These are phyloP conservation scores for Macrobrachium nipponense DNA, from an alignment of 1,140 invertebrate genomes.

Conservation along the genomic window DNA sequence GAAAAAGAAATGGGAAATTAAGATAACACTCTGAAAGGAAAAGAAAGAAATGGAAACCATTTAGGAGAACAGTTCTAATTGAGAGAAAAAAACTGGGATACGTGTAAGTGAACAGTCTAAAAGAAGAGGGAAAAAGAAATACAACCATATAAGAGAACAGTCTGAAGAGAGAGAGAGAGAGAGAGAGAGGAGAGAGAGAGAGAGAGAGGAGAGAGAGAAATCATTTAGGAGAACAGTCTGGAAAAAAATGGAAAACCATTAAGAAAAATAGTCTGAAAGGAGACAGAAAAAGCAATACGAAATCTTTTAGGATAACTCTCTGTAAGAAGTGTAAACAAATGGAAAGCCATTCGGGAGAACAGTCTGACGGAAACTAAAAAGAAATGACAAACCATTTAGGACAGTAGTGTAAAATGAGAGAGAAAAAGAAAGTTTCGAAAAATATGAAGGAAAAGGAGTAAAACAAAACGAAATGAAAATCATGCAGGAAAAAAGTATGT, in stretches of 20 bases:
- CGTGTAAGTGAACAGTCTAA: neutral
- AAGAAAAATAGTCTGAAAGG: neutral
- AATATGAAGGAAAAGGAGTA: neutral
- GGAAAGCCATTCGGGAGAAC: neutral
- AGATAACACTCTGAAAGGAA: neutral
- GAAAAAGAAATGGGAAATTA: neutral
- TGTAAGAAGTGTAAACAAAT: neutral
- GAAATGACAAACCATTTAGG: neutral
- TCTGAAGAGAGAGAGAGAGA: conserved; percentile 22
- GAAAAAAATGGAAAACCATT: neutral
- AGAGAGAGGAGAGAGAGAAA: neutral
- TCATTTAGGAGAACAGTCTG: neutral
- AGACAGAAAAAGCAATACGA: neutral
- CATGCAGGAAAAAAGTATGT: neutral
- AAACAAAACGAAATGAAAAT: neutral
- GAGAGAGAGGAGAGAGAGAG: conserved; percentile 20
- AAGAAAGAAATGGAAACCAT: neutral
- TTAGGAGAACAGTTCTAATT: neutral
- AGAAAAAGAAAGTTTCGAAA: neutral
- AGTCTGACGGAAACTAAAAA: neutral
- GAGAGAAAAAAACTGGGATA: neutral
- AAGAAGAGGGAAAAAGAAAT: neutral
- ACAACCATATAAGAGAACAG: neutral
- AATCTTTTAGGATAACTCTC: neutral
- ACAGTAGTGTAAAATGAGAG: neutral